Conservation (phyloP, 2,888 invertebrate genomes). For the Diachrysia chrysitis region DNA sequence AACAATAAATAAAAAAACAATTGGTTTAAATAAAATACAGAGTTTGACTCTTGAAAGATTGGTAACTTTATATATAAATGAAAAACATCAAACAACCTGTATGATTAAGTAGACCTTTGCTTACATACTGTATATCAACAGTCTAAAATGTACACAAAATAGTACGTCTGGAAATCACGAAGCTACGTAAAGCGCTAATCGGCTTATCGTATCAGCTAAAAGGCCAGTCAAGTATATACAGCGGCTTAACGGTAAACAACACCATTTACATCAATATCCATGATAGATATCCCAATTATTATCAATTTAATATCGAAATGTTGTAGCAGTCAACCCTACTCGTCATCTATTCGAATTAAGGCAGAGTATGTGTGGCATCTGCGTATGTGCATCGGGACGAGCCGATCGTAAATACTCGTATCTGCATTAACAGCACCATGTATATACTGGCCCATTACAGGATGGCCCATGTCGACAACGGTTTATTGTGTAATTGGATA, state of each 20-base stretch:
- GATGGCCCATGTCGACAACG: slow-evolving; percentile 69
- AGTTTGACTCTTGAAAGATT: too few species aligned
- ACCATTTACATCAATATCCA: slow-evolving; percentile 1
- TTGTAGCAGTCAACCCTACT: slow-evolving; percentile 72
- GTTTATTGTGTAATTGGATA: slow-evolving; percentile 71
- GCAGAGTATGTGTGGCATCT: slow-evolving; percentile 88
- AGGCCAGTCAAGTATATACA: background rate
- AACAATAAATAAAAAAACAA: too few species aligned
- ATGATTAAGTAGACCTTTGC: too few species aligned
- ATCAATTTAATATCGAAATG: background rate
- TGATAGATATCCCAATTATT: slow-evolving; percentile 1
- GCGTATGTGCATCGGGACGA: slow-evolving; percentile 79
- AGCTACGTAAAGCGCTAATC: background rate
- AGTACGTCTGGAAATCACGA: background rate
- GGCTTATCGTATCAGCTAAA: slow-evolving; percentile 1
- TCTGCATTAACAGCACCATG: slow-evolving; percentile 82
- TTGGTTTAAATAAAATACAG: too few species aligned
- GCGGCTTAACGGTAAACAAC: background rate
- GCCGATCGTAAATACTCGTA: slow-evolving; percentile 84
- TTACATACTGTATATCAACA: too few species aligned
- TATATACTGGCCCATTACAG: slow-evolving; percentile 66
- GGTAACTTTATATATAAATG: too few species aligned
- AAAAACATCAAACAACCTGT: too few species aligned
- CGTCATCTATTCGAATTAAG: slow-evolving; percentile 87
- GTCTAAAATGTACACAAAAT: too few species aligned